Evolutionary conservation across 2,888 invertebrate species (phyloP).

Genomic region (Drosophila barbarae): DNA sequence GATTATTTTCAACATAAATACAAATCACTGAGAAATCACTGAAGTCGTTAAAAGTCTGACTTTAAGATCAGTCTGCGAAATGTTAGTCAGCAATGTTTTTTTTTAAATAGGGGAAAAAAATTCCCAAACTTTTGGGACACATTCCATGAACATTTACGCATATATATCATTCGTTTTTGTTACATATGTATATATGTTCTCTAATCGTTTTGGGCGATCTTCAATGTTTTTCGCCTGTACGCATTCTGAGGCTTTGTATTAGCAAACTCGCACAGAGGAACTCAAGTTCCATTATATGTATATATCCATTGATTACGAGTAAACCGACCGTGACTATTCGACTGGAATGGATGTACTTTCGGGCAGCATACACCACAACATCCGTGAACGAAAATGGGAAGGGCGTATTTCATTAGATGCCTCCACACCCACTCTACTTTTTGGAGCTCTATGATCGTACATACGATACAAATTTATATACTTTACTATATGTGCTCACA

Average conservation of each 20-base stretch:
- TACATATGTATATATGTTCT: slow-evolving; percentile 4
- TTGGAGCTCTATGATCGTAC: slow-evolving; percentile 23
- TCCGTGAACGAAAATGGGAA: slow-evolving; percentile 39
- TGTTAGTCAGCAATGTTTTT: neutral
- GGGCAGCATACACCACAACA: slow-evolving; percentile 39
- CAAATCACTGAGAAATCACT: neutral
- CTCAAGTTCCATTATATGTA: slow-evolving; percentile 35
- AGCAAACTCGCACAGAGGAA: slow-evolving; percentile 35
- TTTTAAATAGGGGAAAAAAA: neutral
- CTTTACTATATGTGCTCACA: slow-evolving; percentile 3
- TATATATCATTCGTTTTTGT: slow-evolving; percentile 1
- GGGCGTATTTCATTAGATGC: slow-evolving; percentile 40
- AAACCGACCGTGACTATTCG: slow-evolving; percentile 39
- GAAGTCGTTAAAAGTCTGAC: neutral
- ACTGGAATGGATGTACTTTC: slow-evolving; percentile 38
- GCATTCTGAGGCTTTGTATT: slow-evolving; percentile 33
- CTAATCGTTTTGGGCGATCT: slow-evolving; percentile 29
- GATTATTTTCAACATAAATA: neutral
- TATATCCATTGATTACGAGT: slow-evolving; percentile 35
- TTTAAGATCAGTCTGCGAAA: neutral
- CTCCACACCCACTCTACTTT: slow-evolving; percentile 40
- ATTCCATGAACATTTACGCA: neutral
- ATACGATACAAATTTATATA: slow-evolving; percentile 6
- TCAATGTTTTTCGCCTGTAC: slow-evolving; percentile 33
- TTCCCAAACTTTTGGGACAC: neutral